Conservation (phyloP, 2,797 vertebrate species). For the Sebastes trivittatus region DNA sequence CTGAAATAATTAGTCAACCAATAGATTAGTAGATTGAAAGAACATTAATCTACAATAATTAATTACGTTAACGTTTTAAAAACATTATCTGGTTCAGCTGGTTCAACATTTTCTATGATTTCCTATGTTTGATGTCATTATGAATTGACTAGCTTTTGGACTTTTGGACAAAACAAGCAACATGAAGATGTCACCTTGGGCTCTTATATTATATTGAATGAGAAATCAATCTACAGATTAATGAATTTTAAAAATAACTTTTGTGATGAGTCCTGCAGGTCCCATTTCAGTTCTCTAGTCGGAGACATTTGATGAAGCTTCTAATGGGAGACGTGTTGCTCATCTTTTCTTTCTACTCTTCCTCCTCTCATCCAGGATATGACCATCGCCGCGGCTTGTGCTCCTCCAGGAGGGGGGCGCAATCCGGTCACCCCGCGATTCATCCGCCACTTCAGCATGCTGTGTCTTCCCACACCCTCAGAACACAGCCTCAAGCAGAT, state of each 20-base stretch:
- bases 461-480: conserved; percentile 87
- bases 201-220: too few species aligned
- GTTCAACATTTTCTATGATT: neutral
- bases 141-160: neutral
- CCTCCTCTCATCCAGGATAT: conserved; percentile 77
- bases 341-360: neutral
- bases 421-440: conserved; percentile 90
- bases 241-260: neutral
- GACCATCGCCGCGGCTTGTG: conserved; percentile 86
- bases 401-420: conserved; percentile 88
- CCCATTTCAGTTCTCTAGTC: neutral
- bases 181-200: too few species aligned
- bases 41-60: neutral
- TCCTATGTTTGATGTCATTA: neutral
- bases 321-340: neutral
- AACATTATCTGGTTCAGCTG: neutral
- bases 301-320: neutral
- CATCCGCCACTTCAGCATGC: conserved; percentile 88
- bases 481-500: conserved; percentile 89
- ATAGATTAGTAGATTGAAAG: neutral
- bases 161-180: neutral
- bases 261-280: neutral
- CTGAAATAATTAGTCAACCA: neutral
- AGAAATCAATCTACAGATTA: too few species aligned
- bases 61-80: too few species aligned